Conservation (phyloP, 2,797 vertebrate genomes). For the Picus viridis region DNA sequence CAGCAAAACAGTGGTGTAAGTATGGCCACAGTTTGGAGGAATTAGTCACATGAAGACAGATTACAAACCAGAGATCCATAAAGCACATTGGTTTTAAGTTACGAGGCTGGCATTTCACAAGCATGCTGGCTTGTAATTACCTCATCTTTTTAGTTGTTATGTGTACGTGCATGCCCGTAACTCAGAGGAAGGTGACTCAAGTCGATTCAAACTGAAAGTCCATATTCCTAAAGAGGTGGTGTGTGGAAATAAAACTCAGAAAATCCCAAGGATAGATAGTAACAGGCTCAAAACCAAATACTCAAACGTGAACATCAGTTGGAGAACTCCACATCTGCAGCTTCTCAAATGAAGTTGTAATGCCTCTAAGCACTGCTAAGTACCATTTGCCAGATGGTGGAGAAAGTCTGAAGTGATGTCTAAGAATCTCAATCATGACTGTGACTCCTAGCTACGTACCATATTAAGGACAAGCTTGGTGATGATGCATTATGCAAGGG, state of each 20-base stretch:
- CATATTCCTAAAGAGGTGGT: neutral
- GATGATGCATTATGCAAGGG: neutral
- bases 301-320: neutral
- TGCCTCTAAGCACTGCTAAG: neutral
- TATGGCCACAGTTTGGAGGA: neutral
- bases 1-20: neutral
- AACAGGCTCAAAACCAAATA: neutral
- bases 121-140: neutral
- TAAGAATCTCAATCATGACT: neutral
- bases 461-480: neutral
- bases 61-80: neutral
- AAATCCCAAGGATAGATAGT: neutral
- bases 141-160: neutral
- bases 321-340: neutral
- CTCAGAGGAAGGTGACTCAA: neutral
- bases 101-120: neutral
- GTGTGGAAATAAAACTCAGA: neutral
- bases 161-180: neutral
- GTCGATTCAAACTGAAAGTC: neutral
- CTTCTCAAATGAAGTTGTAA: neutral
- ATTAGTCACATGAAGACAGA: neutral
- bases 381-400: neutral
- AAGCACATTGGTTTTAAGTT: neutral
- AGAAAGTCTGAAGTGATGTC: neutral
- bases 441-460: fast-evolving